Percentiles rank a stretch among this genome's conserved stretches.
These are phyloP conservation scores for Botia almorhae DNA, from an alignment of 2,797 vertebrate species.

Conservation along the genomic window DNA sequence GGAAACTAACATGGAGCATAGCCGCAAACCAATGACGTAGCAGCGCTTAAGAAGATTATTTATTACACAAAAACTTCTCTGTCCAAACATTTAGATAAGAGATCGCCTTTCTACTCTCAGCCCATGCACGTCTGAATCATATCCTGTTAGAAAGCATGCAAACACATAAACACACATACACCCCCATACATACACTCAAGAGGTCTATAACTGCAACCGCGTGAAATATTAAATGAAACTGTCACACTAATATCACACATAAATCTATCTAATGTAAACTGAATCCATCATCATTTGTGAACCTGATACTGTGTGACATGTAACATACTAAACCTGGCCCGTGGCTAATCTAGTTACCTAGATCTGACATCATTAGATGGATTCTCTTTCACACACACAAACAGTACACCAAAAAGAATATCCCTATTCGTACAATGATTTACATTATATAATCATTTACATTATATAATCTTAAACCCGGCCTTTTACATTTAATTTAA, in stretches of 20 bases:
- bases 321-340: not conserved
- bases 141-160: conserved; percentile 83
- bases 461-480: too few relatives aligned
- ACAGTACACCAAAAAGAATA: too few relatives aligned
- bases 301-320: not conserved
- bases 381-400: too few relatives aligned
- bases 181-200: conserved; percentile 32
- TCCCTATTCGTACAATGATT: too few relatives aligned
- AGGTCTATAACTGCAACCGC: conserved; percentile 7
- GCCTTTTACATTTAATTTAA: too few relatives aligned
- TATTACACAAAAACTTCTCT: conserved; percentile 80
- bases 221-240: conserved; percentile 11
- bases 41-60: conserved; percentile 75
- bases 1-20: conserved; percentile 1
- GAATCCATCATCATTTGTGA: not conserved
- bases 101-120: conserved; percentile 67
- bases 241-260: not conserved
- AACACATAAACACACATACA: conserved; percentile 43
- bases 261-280: not conserved
- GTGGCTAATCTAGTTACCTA: not conserved
- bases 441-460: too few relatives aligned
- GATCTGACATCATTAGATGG: not conserved
- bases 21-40: not conserved
- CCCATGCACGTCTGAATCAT: conserved; percentile 81
- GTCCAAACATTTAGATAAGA: conserved; percentile 87